Base-by-base conservation (phyloP, 2,888 invertebrate genomes). In the Drosophila multiciliata region DNA sequence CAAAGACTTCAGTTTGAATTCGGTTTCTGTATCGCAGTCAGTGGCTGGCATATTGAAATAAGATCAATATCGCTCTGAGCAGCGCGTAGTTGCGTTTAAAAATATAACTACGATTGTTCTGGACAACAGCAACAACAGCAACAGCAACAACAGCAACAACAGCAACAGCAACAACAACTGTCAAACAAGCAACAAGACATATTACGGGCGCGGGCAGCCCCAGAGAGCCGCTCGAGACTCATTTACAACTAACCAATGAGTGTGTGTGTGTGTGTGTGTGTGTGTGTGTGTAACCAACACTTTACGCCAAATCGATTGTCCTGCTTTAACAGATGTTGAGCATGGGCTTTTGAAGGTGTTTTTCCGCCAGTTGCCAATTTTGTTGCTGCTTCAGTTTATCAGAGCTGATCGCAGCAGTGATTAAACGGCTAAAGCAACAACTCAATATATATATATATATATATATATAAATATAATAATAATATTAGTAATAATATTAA, bases 241-340 rank as follows among this genome's bases (percentile, higher is more conserved):
- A 85, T 85, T 85, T 85, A 85, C 89, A 85, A 85, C 89, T 88
- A 73, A 75, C 89, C 89, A 88, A 64, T 71, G 62, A 67, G 49
- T 69, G 53, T 62, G 55, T 73, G 17, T 64, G n/a, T 53, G 29
- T 57, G 48, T 55, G 40, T 52, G 38, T 66, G 54, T 74, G 49
- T 79, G 63, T 84, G 66, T 82, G 65, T 84, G 71, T 73, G 52
- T 66, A 63, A 66, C 53, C 87, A 79, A 83, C 82, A 81, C 82
- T 87, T 82, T 85, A 72, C 75, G 71, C 79, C 71, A 81, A 87
- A 85, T 84, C 85, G 87, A 87, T 87, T 89, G 84, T 86, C 84
- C 84, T 85, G 84, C 84, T 73, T 68, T 73, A 89, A 87, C 87
- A 89, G 89, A 87, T 85, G 89, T 89, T 87, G 89, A 81, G 89